phyloP scores from a whole-genome alignment of 2,113 vertebrate genomes.

The Megaptera novaeangliae region DNA sequence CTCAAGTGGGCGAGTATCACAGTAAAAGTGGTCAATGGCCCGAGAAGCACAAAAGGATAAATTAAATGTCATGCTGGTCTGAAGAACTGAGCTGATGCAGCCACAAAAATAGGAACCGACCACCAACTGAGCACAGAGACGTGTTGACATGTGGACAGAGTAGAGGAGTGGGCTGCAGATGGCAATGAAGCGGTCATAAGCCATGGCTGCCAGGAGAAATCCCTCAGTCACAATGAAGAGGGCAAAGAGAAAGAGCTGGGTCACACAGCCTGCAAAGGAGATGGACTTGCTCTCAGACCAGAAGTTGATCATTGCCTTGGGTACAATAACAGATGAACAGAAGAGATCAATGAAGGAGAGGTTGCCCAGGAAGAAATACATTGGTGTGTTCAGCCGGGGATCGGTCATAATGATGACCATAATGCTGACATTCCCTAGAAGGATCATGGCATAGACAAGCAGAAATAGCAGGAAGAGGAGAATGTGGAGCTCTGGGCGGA shows the following conservation, averaged over 20 bases:
- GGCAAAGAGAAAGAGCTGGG: conserved; percentile 53
- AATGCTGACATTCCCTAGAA: conserved; percentile 52
- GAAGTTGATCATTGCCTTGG: conserved; percentile 52
- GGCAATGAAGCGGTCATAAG: conserved; percentile 42
- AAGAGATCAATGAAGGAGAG: conserved; percentile 64
- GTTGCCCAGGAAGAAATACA: conserved; percentile 71
- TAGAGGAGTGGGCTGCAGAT: conserved; percentile 60
- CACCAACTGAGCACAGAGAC: conserved; percentile 45
- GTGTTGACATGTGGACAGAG: conserved; percentile 39
- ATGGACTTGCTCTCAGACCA: conserved; percentile 60
- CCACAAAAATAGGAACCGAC: conserved; percentile 51
- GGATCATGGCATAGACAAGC: neutral
- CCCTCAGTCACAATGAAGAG: conserved; percentile 58
- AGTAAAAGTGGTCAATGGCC: conserved; percentile 70
- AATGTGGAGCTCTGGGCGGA: neutral
- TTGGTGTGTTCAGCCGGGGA: conserved; percentile 59
- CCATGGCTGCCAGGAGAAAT: conserved; percentile 64
- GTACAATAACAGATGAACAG: conserved; percentile 45
- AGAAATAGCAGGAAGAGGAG: conserved; percentile 58
- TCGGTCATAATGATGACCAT: conserved; percentile 20
- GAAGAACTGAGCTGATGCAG: conserved; percentile 32
- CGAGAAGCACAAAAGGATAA: conserved; percentile 62
- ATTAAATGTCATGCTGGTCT: conserved; percentile 57
- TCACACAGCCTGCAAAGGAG: conserved; percentile 39
- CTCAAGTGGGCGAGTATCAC: conserved; percentile 56